phyloP scores from a whole-genome alignment of 1,140 invertebrate species.

The Cotesia vestalis region DNA sequence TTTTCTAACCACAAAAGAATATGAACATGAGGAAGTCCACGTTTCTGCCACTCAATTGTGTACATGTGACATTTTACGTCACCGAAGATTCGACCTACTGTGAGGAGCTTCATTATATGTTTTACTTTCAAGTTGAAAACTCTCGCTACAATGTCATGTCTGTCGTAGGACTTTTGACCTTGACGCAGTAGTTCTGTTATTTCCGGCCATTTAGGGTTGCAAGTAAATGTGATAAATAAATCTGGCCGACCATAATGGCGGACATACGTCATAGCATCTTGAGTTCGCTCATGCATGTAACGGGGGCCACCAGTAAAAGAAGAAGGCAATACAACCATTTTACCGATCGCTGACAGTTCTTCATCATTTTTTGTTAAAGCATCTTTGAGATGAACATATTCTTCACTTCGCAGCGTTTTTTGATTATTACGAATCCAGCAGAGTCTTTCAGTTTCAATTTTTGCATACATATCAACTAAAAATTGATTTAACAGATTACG shows the following conservation, averaged over 20 bases:
- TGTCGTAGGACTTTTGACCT: slow-evolving; percentile 46
- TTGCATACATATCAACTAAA: slow-evolving; percentile 61
- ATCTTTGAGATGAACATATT: slow-evolving; percentile 44
- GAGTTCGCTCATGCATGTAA: slow-evolving; percentile 59
- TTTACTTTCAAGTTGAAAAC: slow-evolving; percentile 36
- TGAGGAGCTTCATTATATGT: background rate
- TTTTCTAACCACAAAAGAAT: slow-evolving; percentile 42
- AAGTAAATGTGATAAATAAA: no score
- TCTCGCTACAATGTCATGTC: slow-evolving; percentile 46
- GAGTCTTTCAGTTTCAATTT: slow-evolving; percentile 62
- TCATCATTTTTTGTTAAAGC: slow-evolving; percentile 13
- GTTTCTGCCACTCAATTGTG: slow-evolving; percentile 35
- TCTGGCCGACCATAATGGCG: no score
- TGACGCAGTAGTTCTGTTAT: slow-evolving; percentile 37
- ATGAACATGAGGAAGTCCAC: slow-evolving; percentile 31
- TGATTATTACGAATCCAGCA: slow-evolving; percentile 61
- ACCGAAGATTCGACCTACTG: slow-evolving; percentile 45
- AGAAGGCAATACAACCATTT: slow-evolving; percentile 59
- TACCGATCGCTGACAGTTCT: slow-evolving; percentile 7
- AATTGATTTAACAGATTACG: slow-evolving; percentile 58
- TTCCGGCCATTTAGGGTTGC: slow-evolving; percentile 50
- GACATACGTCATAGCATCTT: no score
- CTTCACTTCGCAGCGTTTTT: slow-evolving; percentile 47
- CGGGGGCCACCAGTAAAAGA: slow-evolving; percentile 58
- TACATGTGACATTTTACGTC: slow-evolving; percentile 52